Evolutionary conservation across 1,140 invertebrate genomes (phyloP), one percentile per base, ranked within the genome.

Genomic region (Pteromalus puparum): DNA sequence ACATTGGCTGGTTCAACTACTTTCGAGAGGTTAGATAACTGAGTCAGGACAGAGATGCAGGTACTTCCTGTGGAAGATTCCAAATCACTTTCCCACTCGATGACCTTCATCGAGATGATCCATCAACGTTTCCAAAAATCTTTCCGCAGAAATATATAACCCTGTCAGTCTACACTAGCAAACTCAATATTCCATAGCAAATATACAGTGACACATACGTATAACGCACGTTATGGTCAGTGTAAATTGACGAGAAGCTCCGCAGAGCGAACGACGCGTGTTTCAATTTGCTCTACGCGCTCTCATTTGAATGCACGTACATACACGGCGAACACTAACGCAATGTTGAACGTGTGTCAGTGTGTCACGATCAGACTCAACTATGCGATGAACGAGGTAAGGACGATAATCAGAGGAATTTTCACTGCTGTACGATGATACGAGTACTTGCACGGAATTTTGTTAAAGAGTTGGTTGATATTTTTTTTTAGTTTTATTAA

Each of bases 321-420:
- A n/a, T 75, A 38, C 34, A 67, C 5, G 10, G 65, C 3, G 24
- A 13, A 67, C 28, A 79, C 61, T 0, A 18, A 18, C 53, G 24
- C 21, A 15, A 18, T 15, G 38, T 81, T 75, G 86, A 28, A 81
- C 70, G 30, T 83, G 72, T 7, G 26, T 80, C 65, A 82, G 84
- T 73, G 38, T 74, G 38, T 61, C 81, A 86, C 24, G 81, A 81
- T 48, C 82, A 53, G 24, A 3, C 26, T 77, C 48, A 26, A 30
- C 21, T 77, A 79, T 21, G 73, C 38, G 15, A 38, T 65, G 18
- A 79, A 42, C 30, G 30, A 70, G 38, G 34, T 81, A 24, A 70
- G n/a, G 34, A 70, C 28, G 21, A 65, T 65, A 9, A 65, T 65
- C 42, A 75, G 10, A 70, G 7, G 68, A 70, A 70, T 70, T 70